phyloP scores from a whole-genome alignment of 2,797 vertebrate species.

The Sebastes matsubarae region DNA sequence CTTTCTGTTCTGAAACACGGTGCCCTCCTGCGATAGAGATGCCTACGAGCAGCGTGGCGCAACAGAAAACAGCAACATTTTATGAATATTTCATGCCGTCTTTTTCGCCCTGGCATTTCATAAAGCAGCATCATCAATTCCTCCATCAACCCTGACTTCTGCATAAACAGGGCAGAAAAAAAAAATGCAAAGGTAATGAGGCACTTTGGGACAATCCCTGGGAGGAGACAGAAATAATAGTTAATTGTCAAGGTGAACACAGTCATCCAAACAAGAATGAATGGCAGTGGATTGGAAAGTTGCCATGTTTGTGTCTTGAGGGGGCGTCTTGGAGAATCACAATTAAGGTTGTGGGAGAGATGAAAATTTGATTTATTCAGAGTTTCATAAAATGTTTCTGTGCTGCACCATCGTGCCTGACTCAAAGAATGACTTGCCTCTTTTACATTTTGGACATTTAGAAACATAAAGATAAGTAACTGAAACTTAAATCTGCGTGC shows the following conservation, averaged over 20 bases:
- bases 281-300: not conserved
- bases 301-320: not conserved
- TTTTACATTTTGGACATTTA: not conserved
- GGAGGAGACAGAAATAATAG: not conserved
- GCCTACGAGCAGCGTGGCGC: not conserved
- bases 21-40: not conserved
- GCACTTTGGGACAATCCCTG: constrained; percentile 10
- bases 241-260: not conserved
- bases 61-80: not conserved
- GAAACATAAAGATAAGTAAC: not conserved
- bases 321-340: constrained; percentile 2
- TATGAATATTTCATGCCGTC: constrained; percentile 34
- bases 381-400: not conserved
- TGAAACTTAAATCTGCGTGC: not conserved
- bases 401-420: not conserved
- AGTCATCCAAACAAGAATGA: not conserved
- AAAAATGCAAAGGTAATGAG: constrained; percentile 27
- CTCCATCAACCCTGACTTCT: constrained; percentile 3
- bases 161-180: not conserved
- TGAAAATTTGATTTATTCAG: not conserved
- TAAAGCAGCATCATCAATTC: constrained; percentile 13
- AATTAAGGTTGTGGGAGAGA: not conserved
- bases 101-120: constrained; percentile 1
- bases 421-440: not conserved
- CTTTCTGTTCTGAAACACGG: not conserved